These are phyloP conservation scores for Megaustenia siamemsis DNA, from an alignment of 2,888 invertebrate genomes.

Conservation along the genomic window DNA sequence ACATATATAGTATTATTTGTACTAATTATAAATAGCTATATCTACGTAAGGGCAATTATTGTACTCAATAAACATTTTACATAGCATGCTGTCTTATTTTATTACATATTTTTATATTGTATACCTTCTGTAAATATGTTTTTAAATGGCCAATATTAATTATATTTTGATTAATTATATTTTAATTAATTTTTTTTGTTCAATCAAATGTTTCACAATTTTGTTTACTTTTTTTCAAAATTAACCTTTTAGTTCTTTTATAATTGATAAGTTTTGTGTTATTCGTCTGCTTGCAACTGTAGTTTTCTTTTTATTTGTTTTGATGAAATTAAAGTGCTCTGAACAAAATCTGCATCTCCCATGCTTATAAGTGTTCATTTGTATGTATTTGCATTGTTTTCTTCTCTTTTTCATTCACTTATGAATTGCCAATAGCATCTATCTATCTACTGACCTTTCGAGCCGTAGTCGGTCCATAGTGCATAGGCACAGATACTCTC, in stretches of 20 bases:
- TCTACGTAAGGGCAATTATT: background rate
- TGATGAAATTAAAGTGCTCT: conserved; percentile 41
- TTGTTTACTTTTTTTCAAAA: background rate
- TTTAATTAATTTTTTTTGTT: no score
- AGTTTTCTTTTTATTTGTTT: conserved; percentile 15
- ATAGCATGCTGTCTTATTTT: background rate
- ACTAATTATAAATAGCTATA: background rate
- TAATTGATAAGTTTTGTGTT: background rate
- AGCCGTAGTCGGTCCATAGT: no score
- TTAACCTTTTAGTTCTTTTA: background rate
- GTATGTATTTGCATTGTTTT: no score
- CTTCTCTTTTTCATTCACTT: background rate
- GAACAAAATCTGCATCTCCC: background rate
- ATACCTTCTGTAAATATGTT: conserved; percentile 7
- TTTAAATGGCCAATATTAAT: background rate
- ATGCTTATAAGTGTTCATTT: background rate
- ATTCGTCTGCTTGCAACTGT: conserved; percentile 30
- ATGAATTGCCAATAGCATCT: no score
- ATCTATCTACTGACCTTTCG: no score
- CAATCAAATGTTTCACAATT: background rate
- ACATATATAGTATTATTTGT: background rate
- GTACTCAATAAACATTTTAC: background rate
- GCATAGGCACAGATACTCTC: no score
- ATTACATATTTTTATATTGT: background rate
- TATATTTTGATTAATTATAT: background rate